Conservation (phyloP, 2,113 vertebrate genomes). For the Nanorana parkeri region DNA sequence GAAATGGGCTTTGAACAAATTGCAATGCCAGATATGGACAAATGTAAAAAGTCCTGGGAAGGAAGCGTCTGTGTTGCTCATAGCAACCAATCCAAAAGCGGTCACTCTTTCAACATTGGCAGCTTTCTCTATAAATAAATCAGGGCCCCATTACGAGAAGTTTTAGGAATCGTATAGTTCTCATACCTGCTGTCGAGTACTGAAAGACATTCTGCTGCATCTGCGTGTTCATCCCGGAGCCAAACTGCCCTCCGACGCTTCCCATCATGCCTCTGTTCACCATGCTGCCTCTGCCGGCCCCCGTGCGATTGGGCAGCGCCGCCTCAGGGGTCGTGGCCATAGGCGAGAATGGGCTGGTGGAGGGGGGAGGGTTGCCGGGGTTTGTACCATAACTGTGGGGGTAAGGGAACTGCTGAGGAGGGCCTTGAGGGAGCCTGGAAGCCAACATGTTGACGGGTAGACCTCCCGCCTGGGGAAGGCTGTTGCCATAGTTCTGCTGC, state of each 20-base stretch:
- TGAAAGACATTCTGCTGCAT: constrained; percentile 90
- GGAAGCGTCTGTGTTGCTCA: no score
- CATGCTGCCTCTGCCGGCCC: constrained; percentile 64
- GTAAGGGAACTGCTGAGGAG: constrained; percentile 85
- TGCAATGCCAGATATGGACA: no score
- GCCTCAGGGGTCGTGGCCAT: constrained; percentile 79
- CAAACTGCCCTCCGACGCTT: constrained; percentile 82
- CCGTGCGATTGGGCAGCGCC: constrained; percentile 72
- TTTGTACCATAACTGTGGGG: constrained; percentile 81
- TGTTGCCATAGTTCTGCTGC: constrained; percentile 79
- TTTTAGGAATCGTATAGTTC: no score
- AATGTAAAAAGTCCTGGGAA: no score
- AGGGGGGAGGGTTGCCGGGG: constrained; percentile 83
- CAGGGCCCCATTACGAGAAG: no score
- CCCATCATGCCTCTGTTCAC: constrained; percentile 82
- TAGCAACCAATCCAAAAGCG: no score
- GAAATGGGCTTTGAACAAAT: no score
- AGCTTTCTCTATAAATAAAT: no score
- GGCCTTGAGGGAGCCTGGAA: constrained; percentile 76
- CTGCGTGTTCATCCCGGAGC: constrained; percentile 75
- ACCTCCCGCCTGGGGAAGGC: constrained; percentile 69
- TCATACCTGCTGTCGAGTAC: constrained; percentile 84
- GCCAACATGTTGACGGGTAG: constrained; percentile 74
- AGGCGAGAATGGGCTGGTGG: constrained; percentile 85
- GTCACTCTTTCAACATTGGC: no score